Percentiles rank a stretch among this genome's conserved stretches.
These are phyloP conservation scores for Erebia palarica DNA, from an alignment of 2,888 invertebrate species.

Conservation along the genomic window DNA sequence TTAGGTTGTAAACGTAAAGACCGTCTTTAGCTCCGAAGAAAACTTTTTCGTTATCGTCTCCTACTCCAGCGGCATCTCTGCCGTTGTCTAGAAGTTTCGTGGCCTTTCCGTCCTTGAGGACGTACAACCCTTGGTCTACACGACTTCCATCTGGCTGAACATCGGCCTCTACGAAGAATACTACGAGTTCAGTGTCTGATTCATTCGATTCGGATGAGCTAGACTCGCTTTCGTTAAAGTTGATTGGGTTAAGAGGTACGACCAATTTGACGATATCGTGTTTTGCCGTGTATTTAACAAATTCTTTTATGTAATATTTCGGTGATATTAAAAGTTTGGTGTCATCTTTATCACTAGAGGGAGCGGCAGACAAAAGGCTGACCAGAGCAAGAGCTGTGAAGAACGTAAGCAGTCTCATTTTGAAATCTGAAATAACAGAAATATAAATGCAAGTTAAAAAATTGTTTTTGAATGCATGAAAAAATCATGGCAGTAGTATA, in stretches of 20 bases:
- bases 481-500: no score
- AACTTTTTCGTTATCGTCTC: conserved; percentile 47
- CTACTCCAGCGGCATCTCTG: conserved; percentile 50
- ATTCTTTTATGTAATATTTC: conserved; percentile 29
- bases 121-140: conserved; percentile 50
- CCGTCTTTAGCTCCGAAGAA: conserved; percentile 60
- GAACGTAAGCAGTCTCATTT: conserved; percentile 32
- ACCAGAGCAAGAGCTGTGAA: conserved; percentile 40
- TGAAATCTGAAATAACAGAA: conserved; percentile 34
- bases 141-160: conserved; percentile 28
- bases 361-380: conserved; percentile 38
- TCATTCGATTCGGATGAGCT: conserved; percentile 30
- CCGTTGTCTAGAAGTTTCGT: conserved; percentile 54
- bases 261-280: conserved; percentile 46
- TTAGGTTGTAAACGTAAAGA: conserved; percentile 51
- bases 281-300: conserved; percentile 21
- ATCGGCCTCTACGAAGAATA: conserved; percentile 49
- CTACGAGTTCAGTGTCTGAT: conserved; percentile 19
- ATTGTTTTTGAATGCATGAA: no score
- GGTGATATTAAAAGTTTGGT: conserved; percentile 33
- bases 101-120: conserved; percentile 43
- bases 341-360: conserved; percentile 28
- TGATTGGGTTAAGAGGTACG: conserved; percentile 43
- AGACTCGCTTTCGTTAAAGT: conserved; percentile 35
- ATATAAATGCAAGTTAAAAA: not conserved